Evolutionary conservation across 2,113 vertebrate genomes (phyloP).

Genomic region (Pampusana beccarii): DNA sequence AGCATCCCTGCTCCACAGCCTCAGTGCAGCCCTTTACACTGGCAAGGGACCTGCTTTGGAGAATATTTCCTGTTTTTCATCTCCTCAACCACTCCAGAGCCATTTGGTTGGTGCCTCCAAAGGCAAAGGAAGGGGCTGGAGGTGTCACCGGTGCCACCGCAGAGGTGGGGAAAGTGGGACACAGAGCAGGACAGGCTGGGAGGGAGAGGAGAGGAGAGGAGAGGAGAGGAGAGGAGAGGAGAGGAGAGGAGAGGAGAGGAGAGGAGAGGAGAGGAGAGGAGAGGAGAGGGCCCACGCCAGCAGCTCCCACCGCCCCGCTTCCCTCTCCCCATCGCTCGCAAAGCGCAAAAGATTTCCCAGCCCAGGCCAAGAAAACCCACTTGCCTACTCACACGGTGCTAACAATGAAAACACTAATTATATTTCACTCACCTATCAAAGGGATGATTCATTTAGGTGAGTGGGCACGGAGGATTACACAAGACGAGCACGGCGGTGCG

Average conservation of each 20-base stretch:
- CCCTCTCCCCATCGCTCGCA: not conserved
- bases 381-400: constrained; percentile 46
- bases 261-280: not conserved
- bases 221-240: no score
- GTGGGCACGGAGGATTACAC: constrained; percentile 56
- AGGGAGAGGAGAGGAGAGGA: not conserved
- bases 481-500: not conserved
- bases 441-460: constrained; percentile 59
- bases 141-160: not conserved
- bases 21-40: accelerated
- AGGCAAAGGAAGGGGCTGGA: not conserved
- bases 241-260: not conserved
- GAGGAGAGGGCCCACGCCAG: not conserved
- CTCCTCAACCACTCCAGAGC: not conserved
- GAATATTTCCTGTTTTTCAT: not conserved
- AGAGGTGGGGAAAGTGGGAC: not conserved
- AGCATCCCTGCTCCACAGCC: accelerated
- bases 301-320: not conserved
- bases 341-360: not conserved
- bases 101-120: not conserved
- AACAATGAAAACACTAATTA: constrained; percentile 68
- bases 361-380: constrained; percentile 34
- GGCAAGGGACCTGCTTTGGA: not conserved
- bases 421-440: constrained; percentile 58
- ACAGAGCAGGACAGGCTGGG: not conserved